Evolutionary conservation across 2,888 invertebrate species (phyloP), one percentile per base, ranked within the genome.

Genomic region (Elmis aenea): DNA sequence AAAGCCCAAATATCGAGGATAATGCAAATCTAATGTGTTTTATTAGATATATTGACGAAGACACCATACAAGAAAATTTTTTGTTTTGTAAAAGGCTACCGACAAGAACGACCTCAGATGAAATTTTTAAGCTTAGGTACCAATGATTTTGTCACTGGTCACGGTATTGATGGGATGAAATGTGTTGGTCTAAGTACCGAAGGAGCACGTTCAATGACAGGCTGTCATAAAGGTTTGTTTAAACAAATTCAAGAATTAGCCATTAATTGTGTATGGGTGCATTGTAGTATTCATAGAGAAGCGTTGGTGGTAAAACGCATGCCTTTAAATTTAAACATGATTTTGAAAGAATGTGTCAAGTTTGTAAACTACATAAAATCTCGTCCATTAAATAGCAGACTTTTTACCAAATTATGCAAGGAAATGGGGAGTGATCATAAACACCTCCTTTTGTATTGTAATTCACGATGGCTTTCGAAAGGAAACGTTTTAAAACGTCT

Each of bases 371-470:
- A 12, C 20, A 31, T 31, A 22, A 31, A 31, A 23, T 23, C 22
- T 23, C 31, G 31, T 31, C 31, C 22, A 22, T 23, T 31, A 20
- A 31, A 31, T 13, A 12, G 13, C 24, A 32, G 32, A 25, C n/a
- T 32, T 11, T 32, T 32, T 15, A 28, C 32, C 13, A 13, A 24
- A 13, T 32, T 32, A 10, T 32, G 32, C 25, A 32, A 32, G 22
- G 32, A 25, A 32, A 25, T 32, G 32, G 32, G 15, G 13, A 32
- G 25, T 32, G 25, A 32, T 13, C 25, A 32, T 15, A 14, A 32
- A 32, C 32, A 32, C 14, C 32, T 32, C 20, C 32, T 32, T 23
- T 24, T 32, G 20, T 20, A 32, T 32, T 32, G 32, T 23, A 26
- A 13, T 26, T 26, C 27, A 13, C 27, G 27, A 26, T 26, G 27